phyloP scores from a whole-genome alignment of 1,140 invertebrate species.

The Tribolium castaneum region DNA sequence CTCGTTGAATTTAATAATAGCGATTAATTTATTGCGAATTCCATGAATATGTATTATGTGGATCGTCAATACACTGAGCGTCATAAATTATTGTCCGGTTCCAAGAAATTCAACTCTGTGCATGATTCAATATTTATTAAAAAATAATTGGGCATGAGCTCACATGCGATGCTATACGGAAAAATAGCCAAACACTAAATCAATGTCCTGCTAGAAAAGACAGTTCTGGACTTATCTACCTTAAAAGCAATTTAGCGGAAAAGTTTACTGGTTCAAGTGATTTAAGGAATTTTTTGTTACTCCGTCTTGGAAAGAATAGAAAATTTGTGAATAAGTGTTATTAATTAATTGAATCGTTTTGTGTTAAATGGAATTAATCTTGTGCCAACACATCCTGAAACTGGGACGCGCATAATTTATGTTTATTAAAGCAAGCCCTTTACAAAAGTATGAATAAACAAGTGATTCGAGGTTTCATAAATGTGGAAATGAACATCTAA shows the following conservation, averaged over 20 bases:
- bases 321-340: too few species aligned
- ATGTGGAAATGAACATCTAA: background rate
- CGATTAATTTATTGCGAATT: background rate
- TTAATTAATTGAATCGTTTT: too few species aligned
- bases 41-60: constrained; percentile 11
- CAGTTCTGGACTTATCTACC: too few species aligned
- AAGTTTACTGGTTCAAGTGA: too few species aligned
- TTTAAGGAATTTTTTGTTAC: too few species aligned
- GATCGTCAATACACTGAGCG: background rate
- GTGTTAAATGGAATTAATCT: too few species aligned
- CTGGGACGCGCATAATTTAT: background rate
- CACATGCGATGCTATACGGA: background rate
- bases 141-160: background rate
- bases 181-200: too few species aligned
- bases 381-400: too few species aligned
- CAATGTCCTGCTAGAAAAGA: too few species aligned
- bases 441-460: constrained; percentile 23
- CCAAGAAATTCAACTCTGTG: background rate
- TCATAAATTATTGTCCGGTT: background rate
- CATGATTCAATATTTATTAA: background rate
- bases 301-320: too few species aligned
- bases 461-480: constrained; percentile 5
- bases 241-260: too few species aligned
- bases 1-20: background rate
- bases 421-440: constrained; percentile 13